These are phyloP conservation scores for Odontocolon sp. DNA, from an alignment of 2,888 invertebrate genomes.

Conservation along the genomic window DNA sequence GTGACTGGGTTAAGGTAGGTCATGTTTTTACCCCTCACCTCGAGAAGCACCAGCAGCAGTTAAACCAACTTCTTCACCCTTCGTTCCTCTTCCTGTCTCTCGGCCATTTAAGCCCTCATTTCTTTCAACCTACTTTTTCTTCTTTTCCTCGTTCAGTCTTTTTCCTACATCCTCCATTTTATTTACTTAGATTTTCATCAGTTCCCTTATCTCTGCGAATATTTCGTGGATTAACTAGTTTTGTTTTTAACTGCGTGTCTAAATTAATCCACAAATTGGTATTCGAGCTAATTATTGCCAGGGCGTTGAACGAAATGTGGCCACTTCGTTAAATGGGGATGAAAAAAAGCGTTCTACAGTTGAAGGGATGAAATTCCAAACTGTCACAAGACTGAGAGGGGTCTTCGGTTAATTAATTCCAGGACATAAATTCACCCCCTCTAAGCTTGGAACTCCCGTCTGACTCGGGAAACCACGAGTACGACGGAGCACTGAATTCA, in stretches of 20 bases:
- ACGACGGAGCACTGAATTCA: constrained; percentile 50
- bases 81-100: constrained; percentile 34
- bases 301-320: no score
- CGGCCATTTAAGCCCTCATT: constrained; percentile 38
- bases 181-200: constrained; percentile 54
- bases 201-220: constrained; percentile 70
- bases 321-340: no score
- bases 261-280: no score
- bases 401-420: constrained; percentile 78
- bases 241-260: no score
- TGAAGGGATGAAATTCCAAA: no score
- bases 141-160: neutral
- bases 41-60: constrained; percentile 35
- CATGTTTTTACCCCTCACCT: constrained; percentile 54
- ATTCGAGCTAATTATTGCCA: no score
- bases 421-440: constrained; percentile 75
- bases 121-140: constrained; percentile 18
- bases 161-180: constrained; percentile 42
- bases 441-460: constrained; percentile 30
- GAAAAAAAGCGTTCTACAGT: no score
- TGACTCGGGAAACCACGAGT: constrained; percentile 33
- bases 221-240: no score
- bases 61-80: constrained; percentile 37
- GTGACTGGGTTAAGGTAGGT: constrained; percentile 70
- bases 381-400: constrained; percentile 59